Conservation (phyloP, 2,888 invertebrate species). For the Tupiocoris notatus region DNA sequence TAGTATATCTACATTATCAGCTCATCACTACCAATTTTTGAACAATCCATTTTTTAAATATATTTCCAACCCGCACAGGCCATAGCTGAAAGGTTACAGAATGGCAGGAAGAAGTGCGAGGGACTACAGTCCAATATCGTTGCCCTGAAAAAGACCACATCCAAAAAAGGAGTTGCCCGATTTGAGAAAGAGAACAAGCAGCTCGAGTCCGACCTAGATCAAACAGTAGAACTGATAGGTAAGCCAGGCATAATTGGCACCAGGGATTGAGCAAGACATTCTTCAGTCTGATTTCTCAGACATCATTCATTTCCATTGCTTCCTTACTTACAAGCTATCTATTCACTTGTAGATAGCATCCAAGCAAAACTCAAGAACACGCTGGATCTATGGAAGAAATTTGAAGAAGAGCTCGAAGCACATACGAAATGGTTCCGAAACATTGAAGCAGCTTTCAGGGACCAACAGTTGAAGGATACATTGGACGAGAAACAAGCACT, state of each 20-base stretch:
- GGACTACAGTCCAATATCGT: constrained; percentile 67
- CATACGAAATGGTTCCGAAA: constrained; percentile 84
- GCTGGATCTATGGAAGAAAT: constrained; percentile 80
- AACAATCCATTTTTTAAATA: too few relatives aligned
- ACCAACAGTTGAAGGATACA: constrained; percentile 78
- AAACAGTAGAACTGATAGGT: constrained; percentile 3
- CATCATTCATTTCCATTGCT: background rate
- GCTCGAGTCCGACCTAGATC: constrained; percentile 60
- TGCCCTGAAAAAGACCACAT: constrained; percentile 73
- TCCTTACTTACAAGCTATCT: constrained; percentile 29
- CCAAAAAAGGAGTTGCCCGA: constrained; percentile 71
- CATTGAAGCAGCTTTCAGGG: constrained; percentile 79
- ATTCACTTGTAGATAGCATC: constrained; percentile 59
- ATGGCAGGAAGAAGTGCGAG: constrained; percentile 65
- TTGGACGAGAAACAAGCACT: constrained; percentile 76
- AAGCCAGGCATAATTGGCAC: background rate
- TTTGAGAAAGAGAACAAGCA: constrained; percentile 72
- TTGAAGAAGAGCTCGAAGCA: constrained; percentile 76
- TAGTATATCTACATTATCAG: too few relatives aligned
- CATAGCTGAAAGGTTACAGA: constrained; percentile 65
- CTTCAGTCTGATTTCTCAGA: background rate
- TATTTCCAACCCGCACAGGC: too few relatives aligned
- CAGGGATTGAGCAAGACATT: background rate
- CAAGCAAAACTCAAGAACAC: constrained; percentile 71
- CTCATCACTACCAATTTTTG: too few relatives aligned